Base-by-base conservation (phyloP, 2,888 invertebrate genomes). In the Erpobdella octoculata region DNA sequence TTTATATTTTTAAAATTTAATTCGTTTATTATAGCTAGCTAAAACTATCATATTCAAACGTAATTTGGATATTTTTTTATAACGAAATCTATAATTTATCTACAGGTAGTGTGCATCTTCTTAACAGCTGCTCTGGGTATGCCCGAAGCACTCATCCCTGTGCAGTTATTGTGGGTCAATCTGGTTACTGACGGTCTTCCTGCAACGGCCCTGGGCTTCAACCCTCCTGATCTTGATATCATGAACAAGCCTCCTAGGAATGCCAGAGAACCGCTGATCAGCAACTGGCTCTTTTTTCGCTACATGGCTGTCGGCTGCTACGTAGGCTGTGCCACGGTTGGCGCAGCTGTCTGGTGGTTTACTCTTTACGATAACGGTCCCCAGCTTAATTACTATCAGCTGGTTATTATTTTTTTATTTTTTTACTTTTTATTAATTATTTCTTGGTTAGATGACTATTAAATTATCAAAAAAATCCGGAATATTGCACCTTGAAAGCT, bases 291-390 rank as follows among this genome's bases (percentile, higher is more conserved):
- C 85, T 98, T 99, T 91, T 99, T 99, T 91, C 72, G 74, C n/a
- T 75, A 75, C 72, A 75, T 75, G 75, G 75, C 75, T 1, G 73
- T 75, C 46, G 75, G 75, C 86, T 89, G 89, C 71, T 96, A 95
- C 85, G 95, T 96, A 79, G 95, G 98, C 81, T 91, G 92, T 82
- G 98, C 96, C 65, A 99, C 98, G 66, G 98, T 99, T 73, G 97
- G 95, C 80, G 95, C 93, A 78, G 96, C 98, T 77, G 88, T 94
- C 75, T 99, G 98, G 97, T 99, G 98, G 98, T 99, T 96, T 88
- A 89, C 97, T 89, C 90, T 91, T 85, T 91, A 93, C 74, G 91
- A 92, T 9, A 87, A 88, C 78, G 98, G 98, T 77, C 98, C 98
- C 59, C 89, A 90, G 84, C 87, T 99, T 86, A 89, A 88, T 80